These are phyloP conservation scores for Cryptomyrus ogoouensis DNA, from an alignment of 2,113 vertebrate species.

Conservation along the genomic window DNA sequence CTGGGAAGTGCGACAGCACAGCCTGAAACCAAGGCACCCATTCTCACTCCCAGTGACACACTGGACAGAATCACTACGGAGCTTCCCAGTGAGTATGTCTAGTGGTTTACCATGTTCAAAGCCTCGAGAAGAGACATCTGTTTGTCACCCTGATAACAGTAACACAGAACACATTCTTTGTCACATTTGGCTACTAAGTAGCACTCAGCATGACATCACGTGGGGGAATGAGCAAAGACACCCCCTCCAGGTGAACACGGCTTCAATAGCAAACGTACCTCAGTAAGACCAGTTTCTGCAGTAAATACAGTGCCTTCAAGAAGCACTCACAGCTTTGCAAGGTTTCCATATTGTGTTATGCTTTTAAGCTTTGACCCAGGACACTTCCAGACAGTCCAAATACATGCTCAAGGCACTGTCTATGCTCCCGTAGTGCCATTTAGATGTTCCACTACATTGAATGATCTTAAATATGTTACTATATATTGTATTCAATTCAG, in stretches of 20 bases:
- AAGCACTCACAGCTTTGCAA: background rate
- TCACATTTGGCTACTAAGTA: background rate
- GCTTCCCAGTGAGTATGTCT: background rate
- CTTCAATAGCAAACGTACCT: background rate
- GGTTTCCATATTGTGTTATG: background rate
- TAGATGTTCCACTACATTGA: background rate
- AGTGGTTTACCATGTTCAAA: constrained; percentile 50
- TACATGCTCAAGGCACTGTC: background rate
- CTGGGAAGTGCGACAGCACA: constrained; percentile 44
- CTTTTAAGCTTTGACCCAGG: background rate
- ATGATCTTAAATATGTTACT: background rate
- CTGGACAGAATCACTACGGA: background rate
- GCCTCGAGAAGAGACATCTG: constrained; percentile 51
- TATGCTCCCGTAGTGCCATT: background rate
- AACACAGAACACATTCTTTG: constrained; percentile 33
- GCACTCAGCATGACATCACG: background rate
- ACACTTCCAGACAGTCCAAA: background rate
- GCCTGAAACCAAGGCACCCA: constrained; percentile 62
- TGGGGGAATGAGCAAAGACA: background rate
- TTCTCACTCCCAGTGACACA: constrained; percentile 43
- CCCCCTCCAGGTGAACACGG: too few species aligned
- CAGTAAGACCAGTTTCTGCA: background rate
- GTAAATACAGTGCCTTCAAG: background rate
- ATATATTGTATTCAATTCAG: background rate
- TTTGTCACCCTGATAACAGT: constrained; percentile 45